phyloP scores from a whole-genome alignment of 2,797 vertebrate species.

The Peromyscus nudipes region DNA sequence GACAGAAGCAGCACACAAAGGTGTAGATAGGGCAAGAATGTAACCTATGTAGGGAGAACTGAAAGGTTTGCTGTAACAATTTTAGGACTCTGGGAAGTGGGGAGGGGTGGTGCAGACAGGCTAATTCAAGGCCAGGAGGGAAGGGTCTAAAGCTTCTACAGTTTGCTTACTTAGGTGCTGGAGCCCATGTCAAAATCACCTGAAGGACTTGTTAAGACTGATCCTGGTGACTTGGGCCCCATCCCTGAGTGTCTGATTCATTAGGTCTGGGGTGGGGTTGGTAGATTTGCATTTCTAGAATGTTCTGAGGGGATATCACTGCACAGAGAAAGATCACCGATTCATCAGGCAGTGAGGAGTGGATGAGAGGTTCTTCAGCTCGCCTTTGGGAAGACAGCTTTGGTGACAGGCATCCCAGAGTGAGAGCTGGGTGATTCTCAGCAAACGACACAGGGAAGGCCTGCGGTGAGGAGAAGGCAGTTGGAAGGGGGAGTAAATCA shows the following conservation, averaged over 20 bases:
- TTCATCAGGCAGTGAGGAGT: not conserved
- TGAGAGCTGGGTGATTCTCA: not conserved
- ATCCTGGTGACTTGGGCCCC: not conserved
- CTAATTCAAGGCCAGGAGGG: not conserved
- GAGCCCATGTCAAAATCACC: not conserved
- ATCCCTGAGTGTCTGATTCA: conserved; percentile 27
- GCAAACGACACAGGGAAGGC: not conserved
- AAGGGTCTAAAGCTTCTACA: not conserved
- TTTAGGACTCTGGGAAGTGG: not conserved
- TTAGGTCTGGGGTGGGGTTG: not conserved
- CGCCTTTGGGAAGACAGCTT: not conserved
- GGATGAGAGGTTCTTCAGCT: not conserved
- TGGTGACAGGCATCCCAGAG: not conserved
- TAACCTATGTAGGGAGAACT: not conserved
- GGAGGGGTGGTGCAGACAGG: not conserved
- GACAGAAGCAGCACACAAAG: not conserved
- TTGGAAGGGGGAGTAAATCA: rapidly evolving
- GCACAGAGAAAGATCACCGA: not conserved
- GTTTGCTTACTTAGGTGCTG: not conserved
- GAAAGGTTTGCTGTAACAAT: not conserved
- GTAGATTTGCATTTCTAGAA: not conserved
- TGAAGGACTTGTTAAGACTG: not conserved
- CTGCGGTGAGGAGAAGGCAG: not conserved
- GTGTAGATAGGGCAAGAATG: not conserved
- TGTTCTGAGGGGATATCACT: not conserved